Conservation (phyloP, 2,888 invertebrate species). For the Alviniconcha strummeri region DNA sequence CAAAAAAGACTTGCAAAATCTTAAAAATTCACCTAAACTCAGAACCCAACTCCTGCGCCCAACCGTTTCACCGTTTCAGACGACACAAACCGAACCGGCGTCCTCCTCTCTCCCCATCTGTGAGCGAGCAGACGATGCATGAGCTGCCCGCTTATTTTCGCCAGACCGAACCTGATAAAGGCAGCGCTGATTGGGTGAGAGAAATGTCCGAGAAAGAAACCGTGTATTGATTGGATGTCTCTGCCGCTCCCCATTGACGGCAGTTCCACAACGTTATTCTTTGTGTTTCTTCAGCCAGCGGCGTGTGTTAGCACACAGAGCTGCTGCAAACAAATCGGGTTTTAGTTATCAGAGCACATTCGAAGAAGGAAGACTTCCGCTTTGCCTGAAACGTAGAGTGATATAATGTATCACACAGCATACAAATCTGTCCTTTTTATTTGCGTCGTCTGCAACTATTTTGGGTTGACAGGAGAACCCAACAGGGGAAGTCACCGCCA, state of each 20-base stretch:
- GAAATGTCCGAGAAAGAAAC: background rate
- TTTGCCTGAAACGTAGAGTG: background rate
- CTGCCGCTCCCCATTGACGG: background rate
- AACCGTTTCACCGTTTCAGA: background rate
- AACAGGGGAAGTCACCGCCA: too few species aligned
- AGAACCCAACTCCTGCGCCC: background rate
- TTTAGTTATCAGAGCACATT: background rate
- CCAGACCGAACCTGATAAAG: background rate
- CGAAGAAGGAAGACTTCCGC: conserved; percentile 10
- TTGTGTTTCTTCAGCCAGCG: background rate
- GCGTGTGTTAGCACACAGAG: too few species aligned
- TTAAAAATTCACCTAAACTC: background rate
- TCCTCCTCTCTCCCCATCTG: conserved; percentile 31
- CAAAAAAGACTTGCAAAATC: background rate
- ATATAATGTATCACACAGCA: too few species aligned
- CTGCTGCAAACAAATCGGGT: background rate
- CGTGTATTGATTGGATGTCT: background rate
- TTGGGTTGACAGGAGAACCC: too few species aligned
- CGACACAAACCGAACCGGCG: background rate
- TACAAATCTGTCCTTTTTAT: too few species aligned
- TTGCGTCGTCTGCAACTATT: too few species aligned
- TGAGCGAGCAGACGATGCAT: conserved; percentile 32
- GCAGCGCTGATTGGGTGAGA: conserved; percentile 20
- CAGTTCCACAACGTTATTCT: background rate
- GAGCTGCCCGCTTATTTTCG: conserved; percentile 2